phyloP scores from a whole-genome alignment of 2,888 invertebrate species.

The Cryptops parisi region DNA sequence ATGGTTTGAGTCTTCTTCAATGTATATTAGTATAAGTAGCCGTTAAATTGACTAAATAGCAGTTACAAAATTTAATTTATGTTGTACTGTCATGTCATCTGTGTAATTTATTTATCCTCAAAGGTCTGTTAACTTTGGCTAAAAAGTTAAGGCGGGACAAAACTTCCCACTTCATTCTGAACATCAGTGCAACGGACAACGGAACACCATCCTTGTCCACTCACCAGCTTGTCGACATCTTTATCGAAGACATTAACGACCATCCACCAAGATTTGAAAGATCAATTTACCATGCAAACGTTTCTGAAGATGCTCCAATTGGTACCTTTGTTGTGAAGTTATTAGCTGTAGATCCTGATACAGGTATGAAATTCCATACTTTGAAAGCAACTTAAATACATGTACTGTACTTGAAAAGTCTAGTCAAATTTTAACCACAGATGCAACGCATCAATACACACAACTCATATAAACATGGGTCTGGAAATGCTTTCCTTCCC shows the following conservation, averaged over 20 bases:
- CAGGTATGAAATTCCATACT: no score
- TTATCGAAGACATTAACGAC: slow-evolving; percentile 40
- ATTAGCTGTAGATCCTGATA: slow-evolving; percentile 50
- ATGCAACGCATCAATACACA: no score
- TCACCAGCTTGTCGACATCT: slow-evolving; percentile 45
- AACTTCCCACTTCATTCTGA: slow-evolving; percentile 40
- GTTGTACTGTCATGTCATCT: not conserved
- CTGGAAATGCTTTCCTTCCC: no score
- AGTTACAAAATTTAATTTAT: no score
- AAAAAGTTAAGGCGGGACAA: slow-evolving; percentile 43
- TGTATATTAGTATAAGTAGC: no score
- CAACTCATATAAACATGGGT: no score
- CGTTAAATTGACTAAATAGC: no score
- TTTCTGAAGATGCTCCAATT: slow-evolving; percentile 57
- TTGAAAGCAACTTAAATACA: no score
- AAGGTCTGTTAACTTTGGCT: slow-evolving; percentile 49
- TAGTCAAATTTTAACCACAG: no score
- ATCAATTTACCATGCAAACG: slow-evolving; percentile 55
- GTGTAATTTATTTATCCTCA: slow-evolving; percentile 3
- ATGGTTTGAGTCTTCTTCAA: no score
- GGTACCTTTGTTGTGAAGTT: slow-evolving; percentile 69
- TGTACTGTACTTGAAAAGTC: no score
- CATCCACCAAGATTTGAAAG: slow-evolving; percentile 69
- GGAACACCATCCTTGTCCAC: slow-evolving; percentile 56
- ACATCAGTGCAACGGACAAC: slow-evolving; percentile 76